Evolutionary conservation across 64 coral and sea anemone species (phyloP).

Genomic region (Platygyra sinensis): DNA sequence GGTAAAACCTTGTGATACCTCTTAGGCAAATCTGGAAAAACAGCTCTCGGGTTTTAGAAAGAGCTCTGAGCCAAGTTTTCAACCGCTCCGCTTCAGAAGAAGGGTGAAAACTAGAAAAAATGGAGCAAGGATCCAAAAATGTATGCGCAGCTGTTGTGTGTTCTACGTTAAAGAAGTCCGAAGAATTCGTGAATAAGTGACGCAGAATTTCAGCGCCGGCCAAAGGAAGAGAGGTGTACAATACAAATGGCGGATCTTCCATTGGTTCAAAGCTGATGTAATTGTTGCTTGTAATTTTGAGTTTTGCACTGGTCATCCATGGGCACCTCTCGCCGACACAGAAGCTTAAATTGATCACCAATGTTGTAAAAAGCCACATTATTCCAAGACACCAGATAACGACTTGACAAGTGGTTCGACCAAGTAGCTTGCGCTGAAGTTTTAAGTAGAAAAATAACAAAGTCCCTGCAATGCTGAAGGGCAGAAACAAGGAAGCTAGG

Average conservation of each 20-base stretch:
- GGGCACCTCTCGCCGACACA: not conserved
- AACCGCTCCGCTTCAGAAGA: not conserved
- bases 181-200: slow-evolving; percentile 58
- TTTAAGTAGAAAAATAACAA: slow-evolving; percentile 36
- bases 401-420: not conserved
- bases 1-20: slow-evolving; percentile 57
- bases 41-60: slow-evolving; percentile 45
- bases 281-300: not conserved
- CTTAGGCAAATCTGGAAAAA: slow-evolving; percentile 15
- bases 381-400: not conserved
- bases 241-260: slow-evolving; percentile 59
- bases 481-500: not conserved
- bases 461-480: not conserved
- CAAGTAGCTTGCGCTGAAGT: not conserved
- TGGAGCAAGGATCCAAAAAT: slow-evolving; percentile 62
- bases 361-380: not conserved
- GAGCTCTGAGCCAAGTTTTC: slow-evolving; percentile 51
- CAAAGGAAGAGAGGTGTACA: slow-evolving; percentile 79
- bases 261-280: not conserved
- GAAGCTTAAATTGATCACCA: not conserved
- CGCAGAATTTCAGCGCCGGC: slow-evolving; percentile 73
- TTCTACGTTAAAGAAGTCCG: slow-evolving; percentile 40
- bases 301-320: not conserved
- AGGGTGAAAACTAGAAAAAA: slow-evolving; percentile 17
- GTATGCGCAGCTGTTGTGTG: not conserved